Base-by-base conservation (phyloP, 2,888 invertebrate genomes). In the Crepidodera aurea region DNA sequence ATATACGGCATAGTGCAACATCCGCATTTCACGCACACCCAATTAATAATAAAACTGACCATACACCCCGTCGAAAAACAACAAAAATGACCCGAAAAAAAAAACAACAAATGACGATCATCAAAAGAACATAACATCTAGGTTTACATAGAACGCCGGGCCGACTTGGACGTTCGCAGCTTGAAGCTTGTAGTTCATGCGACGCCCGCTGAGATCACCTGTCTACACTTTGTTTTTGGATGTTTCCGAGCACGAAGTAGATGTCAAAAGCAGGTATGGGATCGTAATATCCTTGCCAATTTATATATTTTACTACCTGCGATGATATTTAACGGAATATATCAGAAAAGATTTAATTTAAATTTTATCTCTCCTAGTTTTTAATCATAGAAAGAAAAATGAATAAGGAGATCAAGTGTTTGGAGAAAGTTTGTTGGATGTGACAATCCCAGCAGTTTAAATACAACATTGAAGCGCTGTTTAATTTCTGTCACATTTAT, bases 161-260 rank as follows among this genome's bases (percentile, higher is more conserved):
- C 60, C 16, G 19, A 37, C 67, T 69, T 66, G 60, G 66, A 64
- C 64, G 53, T 57, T 66, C 74, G 10, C 74, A 69, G 71, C 73
- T 69, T 72, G 74, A 67, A 40, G 56, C 74, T 71, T 75, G 74
- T 75, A 73, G 71, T 71, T 71, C 68, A 69, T 71, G 70, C 67
- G 61, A 60, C 57, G 59, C 73, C 72, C 69, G 73, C 73, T 70
- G 73, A 15, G 73, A 64, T 62, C 64, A 65, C 66, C 69, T 71
- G 73, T 73, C 73, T 71, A 66, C 73, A 73, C 73, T 72, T 71
- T 72, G 70, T 68, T 65, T 68, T 48, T 60, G 63, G 50, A 32
- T 39, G 66, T 60, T 18, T 46, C 53, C 48, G 32, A 54, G 56
- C 59, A 39, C 37, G 44, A 16, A 62, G 59, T 46, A 65, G 50